A percentile compares a stretch with the other conserved stretches of the same genome.
phyloP scores from a whole-genome alignment of 2,113 vertebrate genomes.

The Trogon surrucura region DNA sequence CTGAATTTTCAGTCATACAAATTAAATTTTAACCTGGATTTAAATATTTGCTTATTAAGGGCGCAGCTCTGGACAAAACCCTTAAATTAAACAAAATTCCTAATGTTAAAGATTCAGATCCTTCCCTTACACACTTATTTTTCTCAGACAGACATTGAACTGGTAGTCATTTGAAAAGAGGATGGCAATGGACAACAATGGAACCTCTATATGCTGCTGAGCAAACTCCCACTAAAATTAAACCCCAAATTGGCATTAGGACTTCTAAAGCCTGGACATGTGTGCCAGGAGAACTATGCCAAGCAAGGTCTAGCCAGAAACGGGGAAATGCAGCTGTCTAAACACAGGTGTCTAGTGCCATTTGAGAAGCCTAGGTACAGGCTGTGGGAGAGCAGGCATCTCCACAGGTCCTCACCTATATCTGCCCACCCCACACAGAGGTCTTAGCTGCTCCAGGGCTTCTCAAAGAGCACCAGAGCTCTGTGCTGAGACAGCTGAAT shows the following conservation, averaged over 20 bases:
- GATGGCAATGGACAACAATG: accelerated
- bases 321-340: neutral
- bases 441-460: neutral
- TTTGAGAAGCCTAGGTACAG: neutral
- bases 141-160: neutral
- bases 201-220: neutral
- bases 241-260: neutral
- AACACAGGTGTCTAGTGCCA: neutral
- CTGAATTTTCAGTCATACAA: neutral
- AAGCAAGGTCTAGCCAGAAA: neutral
- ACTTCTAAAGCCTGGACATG: neutral
- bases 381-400: neutral
- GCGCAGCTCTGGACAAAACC: neutral
- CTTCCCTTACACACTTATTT: neutral
- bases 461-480: neutral
- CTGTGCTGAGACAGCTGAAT: neutral
- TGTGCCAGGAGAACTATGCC: neutral
- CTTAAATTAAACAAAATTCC: neutral
- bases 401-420: neutral
- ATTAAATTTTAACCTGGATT: neutral
- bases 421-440: neutral
- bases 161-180: neutral
- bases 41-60: neutral
- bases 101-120: neutral
- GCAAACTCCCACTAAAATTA: neutral